These are phyloP conservation scores for Triplophysa rosa DNA, from an alignment of 2,113 vertebrate genomes.

Conservation along the genomic window DNA sequence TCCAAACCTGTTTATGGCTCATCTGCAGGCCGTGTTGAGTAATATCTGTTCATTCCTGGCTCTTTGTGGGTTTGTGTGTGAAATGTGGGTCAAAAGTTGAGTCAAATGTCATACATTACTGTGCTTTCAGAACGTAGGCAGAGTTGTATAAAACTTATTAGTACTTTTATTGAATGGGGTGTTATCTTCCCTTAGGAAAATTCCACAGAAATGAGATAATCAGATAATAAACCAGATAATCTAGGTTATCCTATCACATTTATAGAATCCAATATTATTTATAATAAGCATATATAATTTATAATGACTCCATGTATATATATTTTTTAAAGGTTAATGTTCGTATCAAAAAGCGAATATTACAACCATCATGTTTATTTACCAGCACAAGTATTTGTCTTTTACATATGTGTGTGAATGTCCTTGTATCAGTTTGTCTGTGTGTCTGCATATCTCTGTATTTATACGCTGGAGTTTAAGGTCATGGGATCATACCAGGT, in stretches of 20 bases:
- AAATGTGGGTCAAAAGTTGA: background rate
- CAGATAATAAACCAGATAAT: no score
- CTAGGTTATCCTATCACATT: no score
- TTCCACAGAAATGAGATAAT: background rate
- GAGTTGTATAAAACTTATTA: no score
- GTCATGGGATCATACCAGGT: slow-evolving; percentile 62
- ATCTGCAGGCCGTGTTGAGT: slow-evolving; percentile 10
- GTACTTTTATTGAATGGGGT: no score
- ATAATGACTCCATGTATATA: no score
- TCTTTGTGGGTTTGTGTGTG: slow-evolving; percentile 2
- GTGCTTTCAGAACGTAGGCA: background rate
- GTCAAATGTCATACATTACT: background rate
- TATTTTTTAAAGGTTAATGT: no score
- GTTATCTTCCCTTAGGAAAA: background rate
- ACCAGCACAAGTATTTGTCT: background rate
- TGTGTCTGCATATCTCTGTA: slow-evolving; percentile 1
- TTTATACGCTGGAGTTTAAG: slow-evolving; percentile 21
- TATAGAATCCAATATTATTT: no score
- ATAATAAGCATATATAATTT: no score
- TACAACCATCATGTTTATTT: no score
- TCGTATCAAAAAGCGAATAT: no score
- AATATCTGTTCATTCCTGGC: slow-evolving; percentile 26
- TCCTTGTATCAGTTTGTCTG: slow-evolving; percentile 13
- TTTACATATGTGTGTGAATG: background rate
- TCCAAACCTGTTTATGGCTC: background rate